Evolutionary conservation across 2,113 vertebrate species (phyloP).

Genomic region (Tricholaema leucomelas): DNA sequence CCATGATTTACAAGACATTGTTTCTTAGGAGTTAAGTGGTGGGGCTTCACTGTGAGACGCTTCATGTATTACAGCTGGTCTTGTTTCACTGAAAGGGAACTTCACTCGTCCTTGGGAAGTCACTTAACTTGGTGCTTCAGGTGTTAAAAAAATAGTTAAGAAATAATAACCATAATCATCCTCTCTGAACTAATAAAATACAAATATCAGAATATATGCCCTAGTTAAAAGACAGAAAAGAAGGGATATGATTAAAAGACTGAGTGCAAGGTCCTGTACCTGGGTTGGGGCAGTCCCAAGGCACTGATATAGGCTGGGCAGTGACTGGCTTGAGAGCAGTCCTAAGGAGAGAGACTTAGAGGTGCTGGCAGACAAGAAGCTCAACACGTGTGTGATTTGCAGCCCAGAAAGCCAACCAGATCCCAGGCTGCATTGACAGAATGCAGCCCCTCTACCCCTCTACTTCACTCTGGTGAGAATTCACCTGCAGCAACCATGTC

Average conservation of each 20-base stretch:
- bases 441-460: too few species aligned
- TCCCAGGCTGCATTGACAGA: too few species aligned
- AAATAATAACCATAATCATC: background rate
- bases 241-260: background rate
- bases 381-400: too few species aligned
- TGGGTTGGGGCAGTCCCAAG: too few species aligned
- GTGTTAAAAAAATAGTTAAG: background rate
- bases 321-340: too few species aligned
- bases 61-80: background rate
- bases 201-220: background rate
- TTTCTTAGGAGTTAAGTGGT: constrained; percentile 54
- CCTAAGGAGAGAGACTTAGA: too few species aligned
- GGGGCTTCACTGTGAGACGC: background rate
- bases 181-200: background rate
- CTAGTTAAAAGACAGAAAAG: background rate
- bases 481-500: too few species aligned
- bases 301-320: too few species aligned
- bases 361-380: too few species aligned
- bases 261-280: too few species aligned
- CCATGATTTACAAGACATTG: constrained; percentile 53
- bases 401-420: too few species aligned
- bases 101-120: background rate
- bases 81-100: background rate
- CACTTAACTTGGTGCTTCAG: background rate
- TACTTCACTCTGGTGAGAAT: too few species aligned